phyloP scores from a whole-genome alignment of 2,113 vertebrate species.

The Ammodytes marinus region DNA sequence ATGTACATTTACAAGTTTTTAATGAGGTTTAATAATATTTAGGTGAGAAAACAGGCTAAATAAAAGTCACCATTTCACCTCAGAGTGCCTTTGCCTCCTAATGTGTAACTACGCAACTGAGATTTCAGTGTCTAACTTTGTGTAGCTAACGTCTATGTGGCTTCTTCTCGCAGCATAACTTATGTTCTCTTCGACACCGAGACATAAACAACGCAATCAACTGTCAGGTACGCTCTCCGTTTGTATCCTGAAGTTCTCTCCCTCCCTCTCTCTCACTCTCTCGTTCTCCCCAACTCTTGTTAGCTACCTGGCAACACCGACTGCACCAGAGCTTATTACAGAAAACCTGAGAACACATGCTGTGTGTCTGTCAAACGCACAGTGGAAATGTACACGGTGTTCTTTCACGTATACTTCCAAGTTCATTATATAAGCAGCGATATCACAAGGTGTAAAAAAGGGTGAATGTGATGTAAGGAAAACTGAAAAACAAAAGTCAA shows the following conservation, averaged over 20 bases:
- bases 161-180: conserved; percentile 29
- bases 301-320: conserved; percentile 53
- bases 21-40: conserved; percentile 28
- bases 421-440: conserved; percentile 23
- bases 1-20: conserved; percentile 24
- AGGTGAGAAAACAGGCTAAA: not conserved
- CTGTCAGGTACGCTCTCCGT: conserved; percentile 8
- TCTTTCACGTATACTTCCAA: conserved; percentile 19
- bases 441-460: conserved; percentile 1
- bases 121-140: conserved; percentile 24
- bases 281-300: not conserved
- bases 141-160: not conserved
- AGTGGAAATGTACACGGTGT: conserved; percentile 29
- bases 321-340: conserved; percentile 42
- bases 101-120: conserved; percentile 24
- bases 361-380: conserved; percentile 8
- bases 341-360: conserved; percentile 44
- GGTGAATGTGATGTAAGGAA: not conserved
- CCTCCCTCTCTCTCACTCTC: not conserved
- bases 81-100: conserved; percentile 15
- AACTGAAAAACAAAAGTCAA: not conserved
- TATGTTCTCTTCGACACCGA: not conserved
- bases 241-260: not conserved
- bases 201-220: conserved; percentile 56
- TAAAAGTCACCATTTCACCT: not conserved